phyloP scores from a whole-genome alignment of 2,797 vertebrate genomes.

The Pseudocheirus occidentalis region DNA sequence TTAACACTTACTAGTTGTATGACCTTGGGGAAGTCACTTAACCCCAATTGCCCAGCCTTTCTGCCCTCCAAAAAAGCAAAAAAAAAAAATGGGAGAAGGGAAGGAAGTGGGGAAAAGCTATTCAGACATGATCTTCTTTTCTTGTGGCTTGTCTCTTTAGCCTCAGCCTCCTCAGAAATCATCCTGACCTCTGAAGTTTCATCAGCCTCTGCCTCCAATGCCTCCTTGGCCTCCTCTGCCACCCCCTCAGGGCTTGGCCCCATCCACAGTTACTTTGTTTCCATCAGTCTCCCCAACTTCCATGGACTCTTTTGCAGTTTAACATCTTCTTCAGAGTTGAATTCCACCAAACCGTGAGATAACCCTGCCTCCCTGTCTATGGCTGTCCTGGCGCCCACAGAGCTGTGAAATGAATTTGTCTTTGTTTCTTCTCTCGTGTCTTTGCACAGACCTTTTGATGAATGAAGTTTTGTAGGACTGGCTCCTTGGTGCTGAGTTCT shows the following conservation, averaged over 20 bases:
- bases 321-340: not conserved
- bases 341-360: not conserved
- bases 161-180: not conserved
- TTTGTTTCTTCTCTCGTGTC: not conserved
- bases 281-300: not conserved
- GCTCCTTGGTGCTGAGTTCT: not conserved
- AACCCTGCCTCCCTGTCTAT: not conserved
- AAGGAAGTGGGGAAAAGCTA: not conserved
- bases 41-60: no score
- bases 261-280: not conserved
- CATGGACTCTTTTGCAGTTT: not conserved
- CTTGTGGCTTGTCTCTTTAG: not conserved
- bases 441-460: not conserved
- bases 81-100: not conserved
- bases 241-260: not conserved
- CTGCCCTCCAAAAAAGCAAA: no score
- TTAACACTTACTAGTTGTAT: no score
- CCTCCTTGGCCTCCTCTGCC: not conserved
- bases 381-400: not conserved
- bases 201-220: not conserved
- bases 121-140: not conserved
- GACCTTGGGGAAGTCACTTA: no score
- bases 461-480: not conserved
- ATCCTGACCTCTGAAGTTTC: not conserved
- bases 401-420: not conserved